phyloP scores from a whole-genome alignment of 2,113 vertebrate genomes.

The Rhinopomastus cyanomelas region DNA sequence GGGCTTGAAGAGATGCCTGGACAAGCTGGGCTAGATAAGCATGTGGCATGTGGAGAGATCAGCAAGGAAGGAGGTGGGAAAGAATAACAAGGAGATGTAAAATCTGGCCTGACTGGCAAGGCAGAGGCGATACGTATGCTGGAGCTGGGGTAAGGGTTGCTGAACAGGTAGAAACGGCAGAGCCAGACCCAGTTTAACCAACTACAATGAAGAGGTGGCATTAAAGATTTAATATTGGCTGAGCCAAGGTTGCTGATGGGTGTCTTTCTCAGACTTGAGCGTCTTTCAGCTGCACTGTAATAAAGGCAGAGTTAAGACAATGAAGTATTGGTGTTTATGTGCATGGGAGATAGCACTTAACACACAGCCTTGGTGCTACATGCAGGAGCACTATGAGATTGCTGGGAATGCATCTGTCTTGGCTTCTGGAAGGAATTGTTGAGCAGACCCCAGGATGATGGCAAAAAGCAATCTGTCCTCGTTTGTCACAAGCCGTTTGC shows the following conservation, averaged over 20 bases:
- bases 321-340: background rate
- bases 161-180: background rate
- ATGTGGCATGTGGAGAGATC: background rate
- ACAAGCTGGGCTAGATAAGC: conserved; percentile 30
- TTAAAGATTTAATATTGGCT: background rate
- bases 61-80: background rate
- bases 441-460: background rate
- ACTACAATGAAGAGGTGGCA: background rate
- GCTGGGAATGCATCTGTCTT: background rate
- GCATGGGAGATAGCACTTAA: background rate
- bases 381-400: background rate
- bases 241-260: background rate
- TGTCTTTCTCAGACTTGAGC: background rate
- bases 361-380: background rate
- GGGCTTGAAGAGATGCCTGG: conserved; percentile 1
- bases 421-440: background rate
- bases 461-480: background rate
- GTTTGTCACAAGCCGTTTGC: background rate
- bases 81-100: background rate
- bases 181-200: background rate
- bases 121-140: background rate
- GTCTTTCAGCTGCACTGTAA: background rate
- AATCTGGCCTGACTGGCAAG: background rate
- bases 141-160: background rate
- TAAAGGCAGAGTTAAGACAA: background rate